Base-by-base conservation (phyloP, 2,888 invertebrate genomes). In the Alentia gelatinosa region DNA sequence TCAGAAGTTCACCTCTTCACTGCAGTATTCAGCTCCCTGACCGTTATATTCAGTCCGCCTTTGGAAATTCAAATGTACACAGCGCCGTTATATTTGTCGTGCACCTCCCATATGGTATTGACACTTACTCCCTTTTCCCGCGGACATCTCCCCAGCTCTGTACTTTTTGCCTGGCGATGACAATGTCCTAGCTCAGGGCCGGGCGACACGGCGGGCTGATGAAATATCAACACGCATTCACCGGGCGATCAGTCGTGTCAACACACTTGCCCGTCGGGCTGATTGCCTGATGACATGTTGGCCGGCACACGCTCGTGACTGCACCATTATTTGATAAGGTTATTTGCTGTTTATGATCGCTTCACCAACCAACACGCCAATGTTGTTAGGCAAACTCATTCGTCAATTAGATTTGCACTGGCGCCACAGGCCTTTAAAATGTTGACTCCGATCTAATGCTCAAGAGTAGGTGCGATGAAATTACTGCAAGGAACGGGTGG, bases 291-390 rank as follows among this genome's bases (percentile, higher is more conserved):
- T 26, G 79, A 39, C 79, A 37, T 30, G 68, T 26, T 15, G 79
- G 79, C 15, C 79, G n/a, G 74, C 9, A 15, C 37, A 12, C n/a
- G 79, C 79, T 37, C 79, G 37, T 79, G 79, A 35, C 79, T 35
- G 37, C 37, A 19, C 37, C 79, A 79, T 86, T 86, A 86, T 86
- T 86, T 86, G 86, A 86, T 86, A 86, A 86, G 86, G 42, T 42
- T 86, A 47, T 86, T 86, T 47, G 86, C 30, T 86, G 86, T 86
- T 86, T 86, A 50, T 47, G 47, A 86, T 86, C 86, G 19, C 86
- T 86, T 86, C 86, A 86, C 37, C 79, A 7, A 47, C 86, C 47
- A 42, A 86, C 79, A 35, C 40, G 86, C 86, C 35, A n/a, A 47
- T 86, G 86, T 86, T 47, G 50, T 86, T 86, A 26, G 42, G 86